These are phyloP conservation scores for Callipepla squamata DNA, from an alignment of 2,113 vertebrate genomes.

Conservation along the genomic window DNA sequence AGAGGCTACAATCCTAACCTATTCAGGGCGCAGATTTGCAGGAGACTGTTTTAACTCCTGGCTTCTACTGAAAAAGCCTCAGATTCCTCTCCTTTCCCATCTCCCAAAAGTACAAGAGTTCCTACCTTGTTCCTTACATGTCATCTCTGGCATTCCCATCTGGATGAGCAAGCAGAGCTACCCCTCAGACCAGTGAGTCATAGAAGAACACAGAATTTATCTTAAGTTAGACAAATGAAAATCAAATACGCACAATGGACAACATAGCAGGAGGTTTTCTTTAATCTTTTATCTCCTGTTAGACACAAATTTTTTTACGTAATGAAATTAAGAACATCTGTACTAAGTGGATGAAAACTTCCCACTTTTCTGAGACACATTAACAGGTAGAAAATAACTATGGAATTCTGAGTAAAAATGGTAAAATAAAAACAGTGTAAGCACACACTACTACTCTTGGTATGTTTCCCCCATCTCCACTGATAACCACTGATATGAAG, in stretches of 20 bases:
- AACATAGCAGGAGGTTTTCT: background rate
- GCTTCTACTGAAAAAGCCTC: background rate
- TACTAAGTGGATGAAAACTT: background rate
- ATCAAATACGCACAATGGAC: background rate
- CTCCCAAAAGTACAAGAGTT: background rate
- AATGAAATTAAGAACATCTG: background rate
- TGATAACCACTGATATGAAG: background rate
- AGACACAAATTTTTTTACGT: background rate
- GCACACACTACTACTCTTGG: background rate
- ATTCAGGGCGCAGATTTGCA: background rate
- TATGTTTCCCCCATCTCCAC: background rate
- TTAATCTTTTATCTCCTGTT: background rate
- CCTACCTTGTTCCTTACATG: background rate
- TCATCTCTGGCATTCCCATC: fast-evolving
- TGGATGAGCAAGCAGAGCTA: background rate
- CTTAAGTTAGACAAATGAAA: background rate
- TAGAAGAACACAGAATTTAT: background rate
- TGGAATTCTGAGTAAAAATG: background rate
- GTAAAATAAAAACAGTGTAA: background rate
- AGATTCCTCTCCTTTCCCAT: background rate
- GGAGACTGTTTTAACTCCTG: background rate
- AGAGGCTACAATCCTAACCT: background rate
- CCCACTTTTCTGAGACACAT: background rate
- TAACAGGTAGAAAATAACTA: background rate
- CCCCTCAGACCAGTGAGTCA: background rate